These are phyloP conservation scores for Ligdia adustata DNA, from an alignment of 2,888 invertebrate genomes.

Conservation along the genomic window DNA sequence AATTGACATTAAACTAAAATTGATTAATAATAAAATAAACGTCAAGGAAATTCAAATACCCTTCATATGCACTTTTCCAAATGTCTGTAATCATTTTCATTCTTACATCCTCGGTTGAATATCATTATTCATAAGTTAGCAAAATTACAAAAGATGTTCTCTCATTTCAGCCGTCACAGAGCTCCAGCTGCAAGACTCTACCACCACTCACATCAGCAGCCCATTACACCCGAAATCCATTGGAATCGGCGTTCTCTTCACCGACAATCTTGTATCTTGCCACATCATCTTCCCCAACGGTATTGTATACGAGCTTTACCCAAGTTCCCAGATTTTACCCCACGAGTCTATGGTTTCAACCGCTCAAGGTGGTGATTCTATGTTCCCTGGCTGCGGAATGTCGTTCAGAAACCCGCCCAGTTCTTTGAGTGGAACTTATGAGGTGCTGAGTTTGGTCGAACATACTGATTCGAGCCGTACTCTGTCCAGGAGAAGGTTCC, in stretches of 20 bases:
- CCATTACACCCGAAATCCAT: conserved; percentile 41
- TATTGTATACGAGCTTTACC: conserved; percentile 46
- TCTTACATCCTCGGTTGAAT: too few species aligned
- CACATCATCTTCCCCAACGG: conserved; percentile 52
- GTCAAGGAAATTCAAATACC: too few species aligned
- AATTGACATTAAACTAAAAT: too few species aligned
- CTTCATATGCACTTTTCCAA: too few species aligned
- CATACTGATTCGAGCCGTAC: conserved; percentile 39
- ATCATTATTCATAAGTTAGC: too few species aligned
- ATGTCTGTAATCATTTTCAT: too few species aligned
- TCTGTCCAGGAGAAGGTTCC: conserved; percentile 48
- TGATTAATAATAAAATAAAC: too few species aligned
- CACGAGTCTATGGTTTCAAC: conserved; percentile 2
- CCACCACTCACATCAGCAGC: conserved; percentile 43
- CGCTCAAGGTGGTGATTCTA: background rate
- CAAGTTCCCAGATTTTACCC: conserved; percentile 38
- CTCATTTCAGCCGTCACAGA: conserved; percentile 44
- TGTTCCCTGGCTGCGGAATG: conserved; percentile 25
- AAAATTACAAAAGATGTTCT: too few species aligned
- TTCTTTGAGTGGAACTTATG: conserved; percentile 51
- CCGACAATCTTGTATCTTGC: conserved; percentile 49
- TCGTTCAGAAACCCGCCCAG: conserved; percentile 42
- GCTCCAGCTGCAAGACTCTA: conserved; percentile 41
- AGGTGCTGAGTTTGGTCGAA: conserved; percentile 47
- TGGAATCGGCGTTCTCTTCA: conserved; percentile 43